A percentile compares a stretch with the other conserved stretches of the same genome.
phyloP scores from a whole-genome alignment of 2,888 invertebrate species.

The Apomyelois bistriatella region DNA sequence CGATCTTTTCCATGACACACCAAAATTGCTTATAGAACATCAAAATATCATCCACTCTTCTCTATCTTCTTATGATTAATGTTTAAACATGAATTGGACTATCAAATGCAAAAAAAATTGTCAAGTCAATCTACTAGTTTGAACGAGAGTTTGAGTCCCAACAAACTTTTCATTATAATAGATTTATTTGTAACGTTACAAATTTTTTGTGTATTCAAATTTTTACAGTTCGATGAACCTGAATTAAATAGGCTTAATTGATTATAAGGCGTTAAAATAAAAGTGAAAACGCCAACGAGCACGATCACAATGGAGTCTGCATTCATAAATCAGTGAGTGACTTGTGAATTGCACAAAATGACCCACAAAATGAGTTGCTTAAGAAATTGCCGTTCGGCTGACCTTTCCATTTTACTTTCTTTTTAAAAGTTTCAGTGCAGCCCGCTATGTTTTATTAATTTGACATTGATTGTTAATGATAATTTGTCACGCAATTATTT shows the following conservation, averaged over 20 bases:
- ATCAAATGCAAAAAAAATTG: no score
- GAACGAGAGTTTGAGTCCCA: no score
- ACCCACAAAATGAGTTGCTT: constrained; percentile 2
- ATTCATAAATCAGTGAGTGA: constrained; percentile 12
- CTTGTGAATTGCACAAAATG: constrained; percentile 5
- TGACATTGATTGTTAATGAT: constrained; percentile 3
- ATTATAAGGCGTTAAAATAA: constrained; percentile 6
- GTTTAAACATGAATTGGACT: no score
- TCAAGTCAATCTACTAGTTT: no score
- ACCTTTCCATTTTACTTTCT: constrained; percentile 11
- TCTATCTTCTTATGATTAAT: no score
- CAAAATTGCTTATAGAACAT: no score
- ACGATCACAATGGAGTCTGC: constrained; percentile 17
- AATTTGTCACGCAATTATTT: not conserved
- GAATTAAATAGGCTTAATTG: constrained; percentile 14
- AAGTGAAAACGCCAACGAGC: constrained; percentile 27
- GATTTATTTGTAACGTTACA: no score
- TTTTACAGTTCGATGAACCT: no score
- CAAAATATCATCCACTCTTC: no score
- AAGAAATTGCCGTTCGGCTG: constrained; percentile 3
- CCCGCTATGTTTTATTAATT: constrained; percentile 1
- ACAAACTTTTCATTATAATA: no score
- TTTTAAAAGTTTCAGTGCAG: constrained; percentile 6
- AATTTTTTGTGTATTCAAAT: no score
- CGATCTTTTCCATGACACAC: no score